Percentiles rank a stretch among this genome's conserved stretches.
Evolutionary conservation across 92 coral and sea anemone species (phyloP).

Genomic region (Heliopora coerulea): DNA sequence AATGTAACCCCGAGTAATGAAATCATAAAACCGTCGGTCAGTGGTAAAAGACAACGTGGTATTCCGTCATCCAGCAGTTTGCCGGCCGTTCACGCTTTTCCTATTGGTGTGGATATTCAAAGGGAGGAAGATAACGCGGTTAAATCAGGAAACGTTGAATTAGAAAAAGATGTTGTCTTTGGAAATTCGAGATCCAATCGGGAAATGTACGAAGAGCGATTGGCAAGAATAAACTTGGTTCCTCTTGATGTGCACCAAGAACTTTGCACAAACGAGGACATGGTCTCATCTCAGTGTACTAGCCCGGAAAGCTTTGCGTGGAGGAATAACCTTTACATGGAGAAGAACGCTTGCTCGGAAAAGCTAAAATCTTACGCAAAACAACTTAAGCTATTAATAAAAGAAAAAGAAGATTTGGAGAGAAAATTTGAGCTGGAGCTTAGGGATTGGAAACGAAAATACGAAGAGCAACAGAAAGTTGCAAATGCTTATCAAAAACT

Average conservation of each 20-base stretch:
- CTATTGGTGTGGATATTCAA: conserved; percentile 12
- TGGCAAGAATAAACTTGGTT: conserved; percentile 82
- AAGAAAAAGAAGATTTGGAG: conserved; percentile 70
- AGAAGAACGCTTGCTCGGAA: conserved; percentile 26
- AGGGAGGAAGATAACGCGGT: neutral
- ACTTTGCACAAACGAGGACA: neutral
- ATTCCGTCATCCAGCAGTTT: conserved; percentile 20
- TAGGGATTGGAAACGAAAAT: conserved; percentile 74
- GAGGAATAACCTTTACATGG: conserved; percentile 6
- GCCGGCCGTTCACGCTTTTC: conserved; percentile 18
- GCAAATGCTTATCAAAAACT: conserved; percentile 98
- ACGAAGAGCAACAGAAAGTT: conserved; percentile 96
- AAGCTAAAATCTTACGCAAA: conserved; percentile 32
- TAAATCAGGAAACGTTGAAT: conserved; percentile 14
- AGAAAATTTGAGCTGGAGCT: conserved; percentile 76
- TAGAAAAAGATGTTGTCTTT: conserved; percentile 51
- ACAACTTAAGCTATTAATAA: conserved; percentile 58
- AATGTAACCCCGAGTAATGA: conserved; percentile 3
- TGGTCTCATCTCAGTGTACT: conserved; percentile 12
- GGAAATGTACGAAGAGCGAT: conserved; percentile 94
- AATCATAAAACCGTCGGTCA: neutral
- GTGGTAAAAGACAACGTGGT: neutral
- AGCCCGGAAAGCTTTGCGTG: conserved; percentile 28
- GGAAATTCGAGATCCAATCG: conserved; percentile 77
- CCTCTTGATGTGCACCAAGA: conserved; percentile 43